phyloP scores from a whole-genome alignment of 2,888 invertebrate species.

The Cabera pusaria region DNA sequence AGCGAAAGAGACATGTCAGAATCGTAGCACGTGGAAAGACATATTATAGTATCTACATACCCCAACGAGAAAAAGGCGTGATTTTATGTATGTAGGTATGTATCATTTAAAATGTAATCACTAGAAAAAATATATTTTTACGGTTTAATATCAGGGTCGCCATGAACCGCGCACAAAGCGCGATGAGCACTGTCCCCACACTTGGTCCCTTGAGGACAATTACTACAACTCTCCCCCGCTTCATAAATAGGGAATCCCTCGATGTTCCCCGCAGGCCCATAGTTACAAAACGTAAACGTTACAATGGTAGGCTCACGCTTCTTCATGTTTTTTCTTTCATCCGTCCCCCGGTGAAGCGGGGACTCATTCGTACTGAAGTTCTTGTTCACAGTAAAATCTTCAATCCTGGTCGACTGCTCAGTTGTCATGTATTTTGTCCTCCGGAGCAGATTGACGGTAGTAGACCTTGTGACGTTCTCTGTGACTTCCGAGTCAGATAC shows the following conservation, averaged over 20 bases:
- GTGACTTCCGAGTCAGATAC: not conserved
- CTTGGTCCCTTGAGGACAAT: conserved; percentile 67
- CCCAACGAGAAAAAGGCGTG: no score
- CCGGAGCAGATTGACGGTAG: conserved; percentile 52
- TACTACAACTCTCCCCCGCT: conserved; percentile 59
- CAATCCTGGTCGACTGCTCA: conserved; percentile 37
- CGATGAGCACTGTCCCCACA: conserved; percentile 69
- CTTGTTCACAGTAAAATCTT: conserved; percentile 47
- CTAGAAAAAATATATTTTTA: not conserved
- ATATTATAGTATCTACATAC: no score
- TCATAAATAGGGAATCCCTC: conserved; percentile 75
- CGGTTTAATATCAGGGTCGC: conserved; percentile 56
- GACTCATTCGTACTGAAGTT: conserved; percentile 43
- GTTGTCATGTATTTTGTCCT: conserved; percentile 60
- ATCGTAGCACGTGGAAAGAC: no score
- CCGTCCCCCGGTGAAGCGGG: conserved; percentile 58
- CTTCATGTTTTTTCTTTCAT: conserved; percentile 34
- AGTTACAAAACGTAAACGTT: conserved; percentile 74
- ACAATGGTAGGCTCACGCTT: conserved; percentile 57
- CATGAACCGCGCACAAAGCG: conserved; percentile 58
- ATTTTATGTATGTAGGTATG: no score
- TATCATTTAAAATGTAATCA: conserved; percentile 5
- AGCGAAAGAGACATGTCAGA: no score
- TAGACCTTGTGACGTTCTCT: conserved; percentile 32
- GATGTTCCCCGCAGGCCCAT: conserved; percentile 75